These are phyloP conservation scores for Bellardia bayeri DNA, from an alignment of 2,888 invertebrate genomes.

Conservation along the genomic window DNA sequence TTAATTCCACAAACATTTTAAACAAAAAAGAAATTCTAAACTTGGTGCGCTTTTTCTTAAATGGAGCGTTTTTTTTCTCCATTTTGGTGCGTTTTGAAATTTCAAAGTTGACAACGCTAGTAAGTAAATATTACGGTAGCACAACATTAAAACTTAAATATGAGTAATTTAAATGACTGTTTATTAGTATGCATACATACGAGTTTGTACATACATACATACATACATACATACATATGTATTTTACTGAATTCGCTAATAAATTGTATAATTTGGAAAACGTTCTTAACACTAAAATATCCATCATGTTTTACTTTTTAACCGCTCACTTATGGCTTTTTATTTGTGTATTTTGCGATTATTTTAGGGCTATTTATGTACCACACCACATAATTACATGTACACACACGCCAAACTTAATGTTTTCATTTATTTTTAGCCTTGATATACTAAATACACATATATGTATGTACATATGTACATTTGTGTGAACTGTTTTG, in stretches of 20 bases:
- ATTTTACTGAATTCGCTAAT: background rate
- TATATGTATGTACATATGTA: background rate
- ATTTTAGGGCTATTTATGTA: slow-evolving; percentile 12
- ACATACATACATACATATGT: background rate
- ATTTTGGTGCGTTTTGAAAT: too few relatives aligned
- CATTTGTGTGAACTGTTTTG: background rate
- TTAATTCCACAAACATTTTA: too few relatives aligned
- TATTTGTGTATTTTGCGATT: background rate
- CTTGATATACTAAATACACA: background rate
- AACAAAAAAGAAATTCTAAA: too few relatives aligned
- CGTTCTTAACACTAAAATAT: background rate
- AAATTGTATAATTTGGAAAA: background rate
- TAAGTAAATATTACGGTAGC: background rate
- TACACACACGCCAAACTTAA: slow-evolving; percentile 11
- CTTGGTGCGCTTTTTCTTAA: too few relatives aligned
- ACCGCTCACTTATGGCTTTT: background rate
- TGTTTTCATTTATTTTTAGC: slow-evolving; percentile 29
- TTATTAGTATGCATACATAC: background rate
- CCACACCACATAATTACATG: background rate
- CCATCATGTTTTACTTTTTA: background rate
- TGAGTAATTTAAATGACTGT: slow-evolving; percentile 10
- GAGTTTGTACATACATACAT: background rate
- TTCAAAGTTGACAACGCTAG: background rate
- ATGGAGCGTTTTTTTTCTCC: too few relatives aligned
- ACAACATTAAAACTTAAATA: slow-evolving; percentile 8